A percentile compares a stretch with the other conserved stretches of the same genome.
Evolutionary conservation across 2,113 vertebrate species (phyloP).

Genomic region (Hoplias malabaricus): DNA sequence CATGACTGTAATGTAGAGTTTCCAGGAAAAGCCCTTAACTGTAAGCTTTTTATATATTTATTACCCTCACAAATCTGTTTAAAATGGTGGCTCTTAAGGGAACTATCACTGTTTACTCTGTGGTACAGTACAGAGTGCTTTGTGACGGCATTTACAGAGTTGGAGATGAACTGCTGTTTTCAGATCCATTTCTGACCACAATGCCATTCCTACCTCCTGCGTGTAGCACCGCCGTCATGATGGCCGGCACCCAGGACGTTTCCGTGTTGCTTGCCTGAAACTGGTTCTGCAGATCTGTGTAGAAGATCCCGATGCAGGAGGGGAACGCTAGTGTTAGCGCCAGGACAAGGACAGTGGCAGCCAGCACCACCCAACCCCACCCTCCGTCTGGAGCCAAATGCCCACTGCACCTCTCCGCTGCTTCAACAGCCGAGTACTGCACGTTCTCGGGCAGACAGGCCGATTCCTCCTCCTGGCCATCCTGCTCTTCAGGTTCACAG

Average conservation of each 20-base stretch:
- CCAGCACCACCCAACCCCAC: slow-evolving; percentile 84
- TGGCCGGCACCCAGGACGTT: slow-evolving; percentile 83
- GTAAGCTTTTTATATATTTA: no score
- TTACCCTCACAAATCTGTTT: no score
- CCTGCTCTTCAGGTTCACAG: slow-evolving; percentile 23
- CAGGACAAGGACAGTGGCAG: slow-evolving; percentile 73
- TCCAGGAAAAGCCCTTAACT: no score
- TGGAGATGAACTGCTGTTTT: background rate
- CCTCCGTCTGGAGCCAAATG: slow-evolving; percentile 61
- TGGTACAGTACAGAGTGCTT: no score
- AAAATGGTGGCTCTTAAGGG: no score
- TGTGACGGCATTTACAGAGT: no score
- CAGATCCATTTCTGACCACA: background rate
- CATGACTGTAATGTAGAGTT: no score
- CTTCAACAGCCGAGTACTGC: background rate
- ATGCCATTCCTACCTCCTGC: slow-evolving; percentile 74
- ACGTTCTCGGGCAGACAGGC: background rate
- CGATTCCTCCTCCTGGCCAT: slow-evolving; percentile 6
- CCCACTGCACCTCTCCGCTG: background rate
- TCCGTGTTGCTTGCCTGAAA: slow-evolving; percentile 82
- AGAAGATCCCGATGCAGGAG: slow-evolving; percentile 78
- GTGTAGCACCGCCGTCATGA: slow-evolving; percentile 76
- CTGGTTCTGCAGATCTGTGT: slow-evolving; percentile 78
- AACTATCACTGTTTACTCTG: no score
- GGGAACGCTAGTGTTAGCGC: slow-evolving; percentile 80